A percentile compares a stretch with the other conserved stretches of the same genome.
Conservation (phyloP, 2,888 invertebrate species). For the Nasonia oneida region DNA sequence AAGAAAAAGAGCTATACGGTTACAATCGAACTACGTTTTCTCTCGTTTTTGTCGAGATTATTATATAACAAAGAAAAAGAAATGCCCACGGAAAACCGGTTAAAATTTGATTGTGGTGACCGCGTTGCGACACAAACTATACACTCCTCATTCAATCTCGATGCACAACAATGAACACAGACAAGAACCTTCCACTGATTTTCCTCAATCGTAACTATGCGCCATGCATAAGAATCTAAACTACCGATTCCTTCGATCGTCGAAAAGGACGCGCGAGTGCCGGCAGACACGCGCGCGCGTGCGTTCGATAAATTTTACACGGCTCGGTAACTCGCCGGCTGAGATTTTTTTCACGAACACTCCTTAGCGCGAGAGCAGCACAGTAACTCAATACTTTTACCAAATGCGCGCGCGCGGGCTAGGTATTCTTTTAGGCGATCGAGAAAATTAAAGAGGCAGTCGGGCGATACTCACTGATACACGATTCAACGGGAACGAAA, state of each 20-base stretch:
- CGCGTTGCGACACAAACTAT: background rate
- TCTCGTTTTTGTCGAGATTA: background rate
- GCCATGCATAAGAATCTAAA: background rate
- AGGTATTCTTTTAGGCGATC: slow-evolving; percentile 54
- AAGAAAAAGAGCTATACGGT: background rate
- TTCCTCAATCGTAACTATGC: background rate
- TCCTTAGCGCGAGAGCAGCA: background rate
- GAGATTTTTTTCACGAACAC: slow-evolving; percentile 2
- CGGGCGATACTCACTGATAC: slow-evolving; percentile 60
- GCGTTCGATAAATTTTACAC: slow-evolving; percentile 45
- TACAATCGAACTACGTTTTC: background rate
- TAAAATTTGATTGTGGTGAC: background rate
- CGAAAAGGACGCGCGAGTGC: background rate
- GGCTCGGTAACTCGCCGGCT: slow-evolving; percentile 25
- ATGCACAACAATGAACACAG: slow-evolving; percentile 1
- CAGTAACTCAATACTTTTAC: slow-evolving; percentile 57
- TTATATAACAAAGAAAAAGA: slow-evolving; percentile 28
- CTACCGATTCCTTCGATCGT: slow-evolving; percentile 1
- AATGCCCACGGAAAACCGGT: background rate
- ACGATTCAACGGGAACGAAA: slow-evolving; percentile 29
- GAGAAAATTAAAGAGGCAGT: slow-evolving; percentile 50
- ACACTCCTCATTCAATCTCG: background rate
- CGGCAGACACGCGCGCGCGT: background rate
- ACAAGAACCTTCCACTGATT: background rate
- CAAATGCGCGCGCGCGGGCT: too few relatives aligned